A percentile compares a stretch with the other conserved stretches of the same genome.
These are phyloP conservation scores for Acrossocheilus fasciatus DNA, from an alignment of 2,797 vertebrate genomes.

Conservation along the genomic window DNA sequence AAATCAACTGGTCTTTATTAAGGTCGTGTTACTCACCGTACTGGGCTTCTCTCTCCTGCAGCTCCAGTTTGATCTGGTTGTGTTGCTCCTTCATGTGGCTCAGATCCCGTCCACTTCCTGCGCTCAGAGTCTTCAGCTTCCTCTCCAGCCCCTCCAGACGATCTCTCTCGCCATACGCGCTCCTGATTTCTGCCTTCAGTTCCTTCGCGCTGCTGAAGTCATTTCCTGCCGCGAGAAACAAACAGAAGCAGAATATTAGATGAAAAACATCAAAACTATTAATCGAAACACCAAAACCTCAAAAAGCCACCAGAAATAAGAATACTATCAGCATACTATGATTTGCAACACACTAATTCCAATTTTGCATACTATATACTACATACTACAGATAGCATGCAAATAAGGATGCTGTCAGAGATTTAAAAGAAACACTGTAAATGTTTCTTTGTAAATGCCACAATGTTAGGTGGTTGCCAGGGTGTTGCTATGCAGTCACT, in stretches of 20 bases:
- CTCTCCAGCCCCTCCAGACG: conserved; percentile 82
- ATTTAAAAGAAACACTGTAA: too few species aligned
- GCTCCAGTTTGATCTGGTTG: conserved; percentile 80
- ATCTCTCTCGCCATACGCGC: conserved; percentile 81
- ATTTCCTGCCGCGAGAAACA: conserved; percentile 75
- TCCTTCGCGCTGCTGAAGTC: conserved; percentile 88
- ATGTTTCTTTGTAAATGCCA: too few species aligned
- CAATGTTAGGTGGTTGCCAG: too few species aligned
- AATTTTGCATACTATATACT: background rate
- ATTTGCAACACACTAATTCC: background rate
- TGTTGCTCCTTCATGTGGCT: conserved; percentile 81
- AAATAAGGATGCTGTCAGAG: background rate
- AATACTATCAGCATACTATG: background rate
- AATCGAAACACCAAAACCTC: background rate
- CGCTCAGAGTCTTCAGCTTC: conserved; percentile 80
- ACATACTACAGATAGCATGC: background rate
- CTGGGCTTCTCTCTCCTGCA: conserved; percentile 75
- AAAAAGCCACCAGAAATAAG: background rate
- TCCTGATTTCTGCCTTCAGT: conserved; percentile 85
- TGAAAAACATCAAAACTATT: background rate
- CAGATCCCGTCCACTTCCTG: conserved; percentile 79
- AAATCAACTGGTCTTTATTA: background rate
- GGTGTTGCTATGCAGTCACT: too few species aligned
- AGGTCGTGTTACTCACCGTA: conserved; percentile 80
- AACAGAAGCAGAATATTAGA: background rate